phyloP scores from a whole-genome alignment of 2,888 invertebrate species.

The Epinotia bilunana region DNA sequence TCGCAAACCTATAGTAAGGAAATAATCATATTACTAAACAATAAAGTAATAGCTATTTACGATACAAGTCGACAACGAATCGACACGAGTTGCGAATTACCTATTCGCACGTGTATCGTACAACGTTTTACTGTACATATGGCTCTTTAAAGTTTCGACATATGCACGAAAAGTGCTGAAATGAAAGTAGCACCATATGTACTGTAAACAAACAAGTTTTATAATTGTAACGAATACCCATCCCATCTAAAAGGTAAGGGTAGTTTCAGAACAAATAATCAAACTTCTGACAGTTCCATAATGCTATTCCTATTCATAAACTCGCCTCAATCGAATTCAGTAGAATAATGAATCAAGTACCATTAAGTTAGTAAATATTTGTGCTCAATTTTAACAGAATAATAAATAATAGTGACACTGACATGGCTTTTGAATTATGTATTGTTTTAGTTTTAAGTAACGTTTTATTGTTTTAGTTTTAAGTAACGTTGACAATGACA shows the following conservation, averaged over 20 bases:
- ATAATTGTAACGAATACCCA: not conserved
- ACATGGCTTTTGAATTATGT: conserved; percentile 27
- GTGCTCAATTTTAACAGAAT: not conserved
- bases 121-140: no score
- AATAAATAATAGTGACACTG: conserved; percentile 13
- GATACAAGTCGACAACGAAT: no score
- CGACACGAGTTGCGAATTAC: no score
- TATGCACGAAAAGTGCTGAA: no score
- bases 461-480: conserved; percentile 24
- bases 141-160: no score
- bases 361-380: not conserved
- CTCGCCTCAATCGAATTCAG: not conserved
- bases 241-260: not conserved
- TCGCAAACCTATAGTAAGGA: no score
- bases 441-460: conserved; percentile 16
- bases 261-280: conserved; percentile 30
- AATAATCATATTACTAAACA: no score
- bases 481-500: not conserved
- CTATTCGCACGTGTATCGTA: no score
- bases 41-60: no score
- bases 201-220: not conserved
- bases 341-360: not conserved
- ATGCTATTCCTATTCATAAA: conserved; percentile 21
- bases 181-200: no score
- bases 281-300: conserved; percentile 35